phyloP scores from a whole-genome alignment of 2,113 vertebrate genomes.

The Thomomys bottae region DNA sequence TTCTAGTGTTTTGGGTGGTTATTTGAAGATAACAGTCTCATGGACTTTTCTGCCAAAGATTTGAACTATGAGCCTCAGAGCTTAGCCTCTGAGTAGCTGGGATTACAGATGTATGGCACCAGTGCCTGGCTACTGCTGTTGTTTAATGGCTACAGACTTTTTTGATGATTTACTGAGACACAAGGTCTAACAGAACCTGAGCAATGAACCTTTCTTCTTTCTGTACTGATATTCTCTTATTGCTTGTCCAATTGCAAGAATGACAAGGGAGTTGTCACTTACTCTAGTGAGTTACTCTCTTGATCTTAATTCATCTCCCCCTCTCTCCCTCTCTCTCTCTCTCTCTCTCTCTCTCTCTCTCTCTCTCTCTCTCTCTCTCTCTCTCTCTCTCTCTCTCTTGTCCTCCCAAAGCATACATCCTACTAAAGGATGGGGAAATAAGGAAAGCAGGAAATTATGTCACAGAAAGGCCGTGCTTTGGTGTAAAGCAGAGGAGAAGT shows the following conservation, averaged over 20 bases:
- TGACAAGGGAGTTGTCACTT: not conserved
- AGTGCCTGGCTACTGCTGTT: not conserved
- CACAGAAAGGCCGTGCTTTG: not conserved
- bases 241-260: not conserved
- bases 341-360: no score
- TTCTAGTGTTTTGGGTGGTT: no score
- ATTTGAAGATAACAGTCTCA: no score
- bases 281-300: not conserved
- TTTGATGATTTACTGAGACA: slow-evolving; percentile 15
- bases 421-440: not conserved
- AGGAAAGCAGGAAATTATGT: not conserved
- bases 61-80: no score
- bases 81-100: no score
- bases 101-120: no score
- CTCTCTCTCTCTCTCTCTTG: not conserved
- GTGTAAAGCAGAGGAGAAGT: not conserved
- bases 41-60: no score
- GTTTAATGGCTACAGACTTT: slow-evolving; percentile 14
- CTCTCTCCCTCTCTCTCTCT: no score
- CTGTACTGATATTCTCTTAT: not conserved
- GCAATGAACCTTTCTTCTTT: not conserved
- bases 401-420: not conserved
- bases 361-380: no score
- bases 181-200: not conserved
- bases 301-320: not conserved